Conservation (phyloP, 2,888 invertebrate species). For the Hofmannophila pseudospretella region DNA sequence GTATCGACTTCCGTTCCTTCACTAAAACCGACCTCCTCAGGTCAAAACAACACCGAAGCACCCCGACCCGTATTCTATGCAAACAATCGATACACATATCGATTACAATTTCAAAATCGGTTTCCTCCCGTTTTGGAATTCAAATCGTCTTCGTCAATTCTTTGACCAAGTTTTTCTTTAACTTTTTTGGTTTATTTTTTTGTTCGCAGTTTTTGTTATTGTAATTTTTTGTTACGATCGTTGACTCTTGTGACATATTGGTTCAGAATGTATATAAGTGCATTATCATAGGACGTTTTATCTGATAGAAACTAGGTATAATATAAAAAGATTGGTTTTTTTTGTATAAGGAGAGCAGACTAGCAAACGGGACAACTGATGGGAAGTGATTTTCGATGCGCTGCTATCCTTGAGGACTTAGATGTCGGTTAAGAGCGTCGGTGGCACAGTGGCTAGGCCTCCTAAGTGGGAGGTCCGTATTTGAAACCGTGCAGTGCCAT, state of each 20-base stretch:
- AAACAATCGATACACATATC: constrained; percentile 24
- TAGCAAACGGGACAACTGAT: no score
- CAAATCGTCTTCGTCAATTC: constrained; percentile 17
- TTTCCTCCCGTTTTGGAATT: constrained; percentile 14
- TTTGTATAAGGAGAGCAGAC: no score
- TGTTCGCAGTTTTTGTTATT: constrained; percentile 21
- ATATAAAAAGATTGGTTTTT: no score
- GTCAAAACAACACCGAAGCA: constrained; percentile 4
- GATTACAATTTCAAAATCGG: constrained; percentile 31
- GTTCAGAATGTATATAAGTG: neutral
- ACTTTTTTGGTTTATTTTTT: constrained; percentile 6
- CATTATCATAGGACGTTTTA: no score
- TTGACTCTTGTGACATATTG: constrained; percentile 17
- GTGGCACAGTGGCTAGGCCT: no score
- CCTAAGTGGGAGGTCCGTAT: no score
- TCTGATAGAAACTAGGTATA: no score
- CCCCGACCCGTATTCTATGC: constrained; percentile 34
- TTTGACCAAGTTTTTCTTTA: constrained; percentile 32
- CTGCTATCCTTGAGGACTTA: no score
- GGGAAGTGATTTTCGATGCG: no score
- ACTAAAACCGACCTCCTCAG: neutral
- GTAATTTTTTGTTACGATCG: constrained; percentile 18
- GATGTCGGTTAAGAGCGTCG: no score
- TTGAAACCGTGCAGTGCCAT: no score
- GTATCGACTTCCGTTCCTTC: neutral